Base-by-base conservation (phyloP, 2,888 invertebrate species). In the Dorcus hopei region DNA sequence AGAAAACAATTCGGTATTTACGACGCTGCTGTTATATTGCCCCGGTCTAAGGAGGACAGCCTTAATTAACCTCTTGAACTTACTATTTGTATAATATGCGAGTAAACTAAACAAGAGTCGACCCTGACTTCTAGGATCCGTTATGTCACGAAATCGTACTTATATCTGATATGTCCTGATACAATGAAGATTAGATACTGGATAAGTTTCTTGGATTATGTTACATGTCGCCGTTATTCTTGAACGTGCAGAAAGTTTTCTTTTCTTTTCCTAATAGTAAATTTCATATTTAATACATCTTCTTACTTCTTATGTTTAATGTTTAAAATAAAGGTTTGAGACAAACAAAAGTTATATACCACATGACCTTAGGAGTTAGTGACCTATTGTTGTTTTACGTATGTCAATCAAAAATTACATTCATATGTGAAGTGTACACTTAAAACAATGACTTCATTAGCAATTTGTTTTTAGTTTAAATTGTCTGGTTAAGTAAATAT, bases 91-190 rank as follows among this genome's bases (percentile, higher is more conserved):
- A 54, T 47, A 54, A 48, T 54, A 54, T 19, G 54, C 45, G 49
- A 38, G 39, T 39, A 51, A 56, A 49, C 50, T 45, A 38, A 57
- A 57, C 45, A 45, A 38, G 56, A 47, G 38, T 45, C 48, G 47
- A 39, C 52, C 49, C 39, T 49, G 42, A 42, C 49, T 42, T 42
- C 41, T 9, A 9, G 39, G 45, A 45, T 61, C 72, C 72, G 72
- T 72, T 72, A 72, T 70, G 70, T 72, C 72, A 72, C 71, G 72
- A 72, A 71, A 70, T 68, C 65, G 68, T 65, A 62, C 65, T 69
- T 65, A 61, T 60, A 63, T 65, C 65, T 65, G 65, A 67, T 66
- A 62, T 60, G 66, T 68, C 66, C 63, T 64, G 64, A 69, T 68
- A 69, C 67, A 69, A 70, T 68, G 62, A 57, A 57, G 67, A 71